Conservation (phyloP, 2,797 vertebrate genomes). For the Helicolenus hilgendorfi region DNA sequence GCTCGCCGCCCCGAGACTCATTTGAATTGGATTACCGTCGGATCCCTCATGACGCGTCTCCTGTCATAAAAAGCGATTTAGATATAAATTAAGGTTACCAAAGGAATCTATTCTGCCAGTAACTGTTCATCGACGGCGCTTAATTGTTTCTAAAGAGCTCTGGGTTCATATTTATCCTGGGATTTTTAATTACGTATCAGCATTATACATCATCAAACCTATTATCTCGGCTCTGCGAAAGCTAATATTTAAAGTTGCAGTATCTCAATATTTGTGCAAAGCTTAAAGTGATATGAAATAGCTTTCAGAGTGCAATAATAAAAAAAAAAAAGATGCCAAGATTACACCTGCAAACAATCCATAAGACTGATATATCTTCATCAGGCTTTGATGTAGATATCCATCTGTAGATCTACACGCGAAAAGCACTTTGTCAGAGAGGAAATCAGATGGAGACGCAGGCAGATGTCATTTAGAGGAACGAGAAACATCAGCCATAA, state of each 20-base stretch:
- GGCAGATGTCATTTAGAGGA: conserved; percentile 51
- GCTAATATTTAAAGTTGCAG: conserved; percentile 7
- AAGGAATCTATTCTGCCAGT: conserved; percentile 7
- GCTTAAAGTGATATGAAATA: conserved; percentile 18
- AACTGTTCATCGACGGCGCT: conserved; percentile 2
- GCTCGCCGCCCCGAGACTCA: conserved; percentile 41
- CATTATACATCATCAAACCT: conserved; percentile 31
- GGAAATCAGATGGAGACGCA: conserved; percentile 46
- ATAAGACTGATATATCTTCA: conserved; percentile 24
- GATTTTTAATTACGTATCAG: conserved; percentile 38
- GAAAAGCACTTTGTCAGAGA: conserved; percentile 37
- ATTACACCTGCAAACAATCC: conserved; percentile 15
- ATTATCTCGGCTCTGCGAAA: conserved; percentile 19
- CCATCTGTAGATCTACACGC: conserved; percentile 31
- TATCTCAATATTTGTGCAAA: conserved; percentile 21
- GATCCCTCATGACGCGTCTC: conserved; percentile 6
- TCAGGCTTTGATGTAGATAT: conserved; percentile 44
- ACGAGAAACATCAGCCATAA: conserved; percentile 26
- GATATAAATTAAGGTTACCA: conserved; percentile 13
- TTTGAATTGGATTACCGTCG: conserved; percentile 58
- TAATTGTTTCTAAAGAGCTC: conserved; percentile 37
- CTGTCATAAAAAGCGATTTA: conserved; percentile 42
- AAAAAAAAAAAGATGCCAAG: background rate
- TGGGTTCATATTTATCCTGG: conserved; percentile 24
- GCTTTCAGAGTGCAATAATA: conserved; percentile 8